A percentile compares a stretch with the other conserved stretches of the same genome.
phyloP scores from a whole-genome alignment of 2,888 invertebrate species.

The Eurytoma adleriae region DNA sequence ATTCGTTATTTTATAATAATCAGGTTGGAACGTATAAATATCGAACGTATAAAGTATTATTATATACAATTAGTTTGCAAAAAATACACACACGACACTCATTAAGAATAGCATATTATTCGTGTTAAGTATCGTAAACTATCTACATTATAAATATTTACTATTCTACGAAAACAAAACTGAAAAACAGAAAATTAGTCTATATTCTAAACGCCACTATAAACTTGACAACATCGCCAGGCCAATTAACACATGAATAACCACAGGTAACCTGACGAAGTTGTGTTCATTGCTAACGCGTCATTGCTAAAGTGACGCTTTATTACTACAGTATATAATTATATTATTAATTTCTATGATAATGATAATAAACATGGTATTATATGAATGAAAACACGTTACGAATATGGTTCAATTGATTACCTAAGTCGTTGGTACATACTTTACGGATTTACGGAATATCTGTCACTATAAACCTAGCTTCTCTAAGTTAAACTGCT shows the following conservation, averaged over 20 bases:
- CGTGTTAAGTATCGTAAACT: constrained; percentile 62
- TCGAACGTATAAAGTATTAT: constrained; percentile 26
- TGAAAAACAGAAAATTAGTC: constrained; percentile 36
- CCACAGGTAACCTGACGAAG: constrained; percentile 40
- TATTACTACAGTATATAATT: constrained; percentile 61
- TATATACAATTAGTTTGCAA: constrained; percentile 55
- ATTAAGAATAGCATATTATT: constrained; percentile 56
- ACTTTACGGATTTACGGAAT: constrained; percentile 53
- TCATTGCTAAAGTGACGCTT: constrained; percentile 60
- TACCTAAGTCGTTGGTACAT: constrained; percentile 43
- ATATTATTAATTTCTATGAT: constrained; percentile 39
- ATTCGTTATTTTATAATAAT: constrained; percentile 17
- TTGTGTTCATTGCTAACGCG: constrained; percentile 55
- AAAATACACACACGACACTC: constrained; percentile 62
- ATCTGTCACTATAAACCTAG: constrained; percentile 59
- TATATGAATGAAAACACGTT: constrained; percentile 47
- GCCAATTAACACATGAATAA: neutral
- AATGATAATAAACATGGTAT: constrained; percentile 47
- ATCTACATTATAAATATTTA: constrained; percentile 65
- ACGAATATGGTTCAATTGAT: constrained; percentile 39
- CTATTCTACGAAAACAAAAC: constrained; percentile 59
- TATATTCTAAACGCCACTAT: constrained; percentile 51
- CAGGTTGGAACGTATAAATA: constrained; percentile 32
- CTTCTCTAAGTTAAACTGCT: constrained; percentile 59
- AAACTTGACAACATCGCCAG: constrained; percentile 41